Evolutionary conservation across 2,797 vertebrate genomes (phyloP).

Genomic region (Acrossocheilus fasciatus): DNA sequence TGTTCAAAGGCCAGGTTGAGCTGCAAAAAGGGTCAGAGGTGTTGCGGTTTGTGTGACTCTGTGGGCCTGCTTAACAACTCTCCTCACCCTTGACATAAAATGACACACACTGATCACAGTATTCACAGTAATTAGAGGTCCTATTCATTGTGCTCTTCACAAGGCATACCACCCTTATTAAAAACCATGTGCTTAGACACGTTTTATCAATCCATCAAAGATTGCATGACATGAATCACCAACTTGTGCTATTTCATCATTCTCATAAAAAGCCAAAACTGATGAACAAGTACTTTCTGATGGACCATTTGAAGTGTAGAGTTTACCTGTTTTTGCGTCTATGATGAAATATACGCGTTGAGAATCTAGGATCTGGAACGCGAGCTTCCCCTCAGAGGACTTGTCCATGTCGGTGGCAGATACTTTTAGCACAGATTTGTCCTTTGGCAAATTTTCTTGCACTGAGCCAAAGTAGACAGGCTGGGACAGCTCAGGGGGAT

Average conservation of each 20-base stretch:
- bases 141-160: conserved; percentile 30
- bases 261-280: not conserved
- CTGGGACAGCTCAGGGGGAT: conserved; percentile 88
- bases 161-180: conserved; percentile 24
- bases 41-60: conserved; percentile 30
- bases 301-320: not conserved
- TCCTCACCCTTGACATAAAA: conserved; percentile 41
- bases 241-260: not conserved
- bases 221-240: conserved; percentile 29
- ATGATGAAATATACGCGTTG: conserved; percentile 84
- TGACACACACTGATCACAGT: conserved; percentile 50
- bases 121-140: conserved; percentile 53
- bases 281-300: conserved; percentile 6
- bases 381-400: conserved; percentile 86
- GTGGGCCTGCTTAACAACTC: conserved; percentile 42
- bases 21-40: conserved; percentile 64
- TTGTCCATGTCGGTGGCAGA: conserved; percentile 86
- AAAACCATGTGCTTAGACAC: conserved; percentile 19
- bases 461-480: conserved; percentile 89
- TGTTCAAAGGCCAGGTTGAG: conserved; percentile 70
- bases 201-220: conserved; percentile 25
- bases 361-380: conserved; percentile 87
- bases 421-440: conserved; percentile 83
- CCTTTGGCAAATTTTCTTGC: conserved; percentile 83
- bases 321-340: conserved; percentile 87